Base-by-base conservation (phyloP, 2,797 vertebrate species). In the Coregonus sp. region DNA sequence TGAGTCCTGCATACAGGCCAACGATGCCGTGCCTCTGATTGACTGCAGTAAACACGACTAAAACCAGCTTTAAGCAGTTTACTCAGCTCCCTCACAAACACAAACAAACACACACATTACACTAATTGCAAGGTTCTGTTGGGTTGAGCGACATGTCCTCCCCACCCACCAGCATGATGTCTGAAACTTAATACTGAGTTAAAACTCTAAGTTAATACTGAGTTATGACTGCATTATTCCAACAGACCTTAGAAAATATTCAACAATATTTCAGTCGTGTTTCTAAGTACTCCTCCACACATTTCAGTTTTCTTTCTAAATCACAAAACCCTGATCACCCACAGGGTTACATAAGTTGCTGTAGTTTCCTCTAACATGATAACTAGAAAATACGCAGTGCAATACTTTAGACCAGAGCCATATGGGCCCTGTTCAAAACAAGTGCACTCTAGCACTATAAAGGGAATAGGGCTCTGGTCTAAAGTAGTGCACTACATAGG, bases 31-130 rank as follows among this genome's bases (percentile, higher is more conserved):
- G 77, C 80, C 86, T 81, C 72, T 68, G 81, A 86, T 80, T 72
- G 50, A 79, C 82, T 76, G 78, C 81, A 78, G 82, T 85, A 78
- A 87, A 87, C 80, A 81, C 82, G 76, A 84, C 86, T 78, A 85
- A 75, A 86, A 77, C 85, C 83, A 84, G 75, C 82, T 86, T 83
- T 72, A 74, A 83, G 74, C 72, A 37, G n/a, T 86, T 86, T 80
- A 79, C 73, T 81, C 70, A 74, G 74, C 69, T 76, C 76, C 67
- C 70, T 70, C 56, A 25, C 70, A 31, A 51, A 51, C 81, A 70
- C 73, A 77, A 51, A 51, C 81, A 70, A 71, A 77, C 70, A 73
- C 66, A 40, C 66, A 76, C 70, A 33, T 20, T 65, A 18, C 54
- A 25, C 14, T 79, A 75, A 74, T 63, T 78, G 73, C 35, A 51